A percentile compares a stretch with the other conserved stretches of the same genome.
Conservation (phyloP, 2,797 vertebrate species). For the Sternotherus odoratus region DNA sequence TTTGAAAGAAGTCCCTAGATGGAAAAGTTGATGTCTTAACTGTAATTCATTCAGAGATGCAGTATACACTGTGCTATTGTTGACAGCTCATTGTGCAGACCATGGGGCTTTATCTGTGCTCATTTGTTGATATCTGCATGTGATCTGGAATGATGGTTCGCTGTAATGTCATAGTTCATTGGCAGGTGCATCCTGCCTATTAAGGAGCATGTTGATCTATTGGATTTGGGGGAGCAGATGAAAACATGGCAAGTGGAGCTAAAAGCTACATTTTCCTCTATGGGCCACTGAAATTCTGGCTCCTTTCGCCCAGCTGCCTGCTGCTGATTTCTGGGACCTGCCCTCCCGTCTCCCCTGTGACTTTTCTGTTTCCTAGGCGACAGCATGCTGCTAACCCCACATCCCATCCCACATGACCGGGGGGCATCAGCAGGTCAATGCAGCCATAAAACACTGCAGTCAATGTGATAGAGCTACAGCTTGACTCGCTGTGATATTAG, state of each 20-base stretch:
- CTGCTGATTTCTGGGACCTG: slow-evolving; percentile 12
- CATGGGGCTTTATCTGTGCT: background rate
- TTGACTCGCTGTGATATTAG: slow-evolving; percentile 50
- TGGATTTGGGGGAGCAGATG: slow-evolving; percentile 10
- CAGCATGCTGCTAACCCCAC: slow-evolving; percentile 49
- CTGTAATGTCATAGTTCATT: background rate
- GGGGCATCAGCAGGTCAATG: slow-evolving; percentile 68
- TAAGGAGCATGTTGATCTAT: background rate
- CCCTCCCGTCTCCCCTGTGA: background rate
- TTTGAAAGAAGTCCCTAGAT: background rate
- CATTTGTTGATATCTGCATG: background rate
- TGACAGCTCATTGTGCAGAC: background rate
- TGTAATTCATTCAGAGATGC: background rate
- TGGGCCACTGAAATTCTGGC: background rate
- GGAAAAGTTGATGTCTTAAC: background rate
- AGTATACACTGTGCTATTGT: background rate
- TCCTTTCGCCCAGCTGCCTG: background rate
- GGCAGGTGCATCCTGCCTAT: slow-evolving; percentile 30
- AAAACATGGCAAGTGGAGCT: slow-evolving; percentile 11
- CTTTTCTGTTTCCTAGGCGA: slow-evolving; percentile 66
- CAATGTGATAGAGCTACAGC: background rate
- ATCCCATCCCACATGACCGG: slow-evolving; percentile 10
- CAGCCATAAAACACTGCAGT: slow-evolving; percentile 64
- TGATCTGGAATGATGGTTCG: background rate
- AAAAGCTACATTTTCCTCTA: background rate